phyloP scores from a whole-genome alignment of 2,113 vertebrate species.

The Todiramphus saurophagus region DNA sequence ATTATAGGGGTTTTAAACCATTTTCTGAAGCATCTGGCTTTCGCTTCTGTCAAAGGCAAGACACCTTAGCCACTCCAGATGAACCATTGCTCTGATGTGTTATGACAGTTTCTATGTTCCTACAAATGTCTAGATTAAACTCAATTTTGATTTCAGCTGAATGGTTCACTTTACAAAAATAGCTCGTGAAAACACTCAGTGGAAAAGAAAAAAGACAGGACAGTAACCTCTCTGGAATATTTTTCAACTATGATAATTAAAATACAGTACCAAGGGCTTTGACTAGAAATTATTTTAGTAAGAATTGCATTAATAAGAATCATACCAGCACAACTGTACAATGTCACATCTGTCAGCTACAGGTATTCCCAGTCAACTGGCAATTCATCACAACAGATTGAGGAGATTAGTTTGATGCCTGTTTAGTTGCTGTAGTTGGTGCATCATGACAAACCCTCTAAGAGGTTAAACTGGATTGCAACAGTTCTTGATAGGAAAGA shows the following conservation, averaged over 20 bases:
- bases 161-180: not conserved
- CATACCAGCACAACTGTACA: not conserved
- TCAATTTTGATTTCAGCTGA: constrained; percentile 4
- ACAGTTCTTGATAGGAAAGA: not conserved
- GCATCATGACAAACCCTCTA: not conserved
- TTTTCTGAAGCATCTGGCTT: constrained; percentile 34
- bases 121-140: not conserved
- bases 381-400: accelerated
- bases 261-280: not conserved
- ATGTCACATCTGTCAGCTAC: not conserved
- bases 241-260: not conserved
- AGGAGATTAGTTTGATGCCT: not conserved
- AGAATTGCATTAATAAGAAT: not conserved
- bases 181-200: not conserved
- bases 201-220: not conserved
- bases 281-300: not conserved
- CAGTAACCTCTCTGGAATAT: not conserved
- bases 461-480: not conserved
- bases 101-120: not conserved
- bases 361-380: not conserved
- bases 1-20: not conserved
- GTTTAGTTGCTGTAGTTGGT: not conserved
- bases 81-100: not conserved
- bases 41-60: constrained; percentile 2
- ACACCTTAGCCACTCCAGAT: not conserved